phyloP scores from a whole-genome alignment of 2,113 vertebrate genomes.

The Zosterops japonicus region DNA sequence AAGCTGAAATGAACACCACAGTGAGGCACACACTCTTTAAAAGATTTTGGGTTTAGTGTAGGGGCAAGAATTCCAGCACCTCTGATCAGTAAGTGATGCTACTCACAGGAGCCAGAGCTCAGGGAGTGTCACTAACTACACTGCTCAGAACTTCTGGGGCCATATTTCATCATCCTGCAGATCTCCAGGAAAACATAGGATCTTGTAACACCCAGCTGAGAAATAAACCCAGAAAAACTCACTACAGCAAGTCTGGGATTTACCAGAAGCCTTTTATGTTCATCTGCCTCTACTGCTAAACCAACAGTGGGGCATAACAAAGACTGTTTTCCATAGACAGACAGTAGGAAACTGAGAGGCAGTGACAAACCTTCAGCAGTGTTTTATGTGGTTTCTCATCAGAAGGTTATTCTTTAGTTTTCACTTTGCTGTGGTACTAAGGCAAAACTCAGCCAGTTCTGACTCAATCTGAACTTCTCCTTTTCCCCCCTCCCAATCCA shows the following conservation, averaged over 20 bases:
- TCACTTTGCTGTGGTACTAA: not conserved
- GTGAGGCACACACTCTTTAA: not conserved
- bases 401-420: not conserved
- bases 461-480: not conserved
- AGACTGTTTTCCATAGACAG: not conserved
- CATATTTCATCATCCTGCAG: not conserved
- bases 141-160: not conserved
- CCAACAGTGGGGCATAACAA: not conserved
- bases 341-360: not conserved
- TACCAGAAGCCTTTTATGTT: not conserved
- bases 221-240: not conserved
- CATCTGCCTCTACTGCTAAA: not conserved
- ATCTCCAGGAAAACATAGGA: not conserved
- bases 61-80: not conserved
- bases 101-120: not conserved
- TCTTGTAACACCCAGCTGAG: not conserved
- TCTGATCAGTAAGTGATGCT: not conserved
- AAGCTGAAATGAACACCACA: not conserved
- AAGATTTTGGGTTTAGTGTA: not conserved
- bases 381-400: conserved; percentile 26
- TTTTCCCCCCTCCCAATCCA: not conserved
- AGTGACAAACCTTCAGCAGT: not conserved
- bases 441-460: not conserved
- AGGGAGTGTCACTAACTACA: not conserved
- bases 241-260: not conserved